These are phyloP conservation scores for Dryadula phaetusa DNA, from an alignment of 2,888 invertebrate species.

Conservation along the genomic window DNA sequence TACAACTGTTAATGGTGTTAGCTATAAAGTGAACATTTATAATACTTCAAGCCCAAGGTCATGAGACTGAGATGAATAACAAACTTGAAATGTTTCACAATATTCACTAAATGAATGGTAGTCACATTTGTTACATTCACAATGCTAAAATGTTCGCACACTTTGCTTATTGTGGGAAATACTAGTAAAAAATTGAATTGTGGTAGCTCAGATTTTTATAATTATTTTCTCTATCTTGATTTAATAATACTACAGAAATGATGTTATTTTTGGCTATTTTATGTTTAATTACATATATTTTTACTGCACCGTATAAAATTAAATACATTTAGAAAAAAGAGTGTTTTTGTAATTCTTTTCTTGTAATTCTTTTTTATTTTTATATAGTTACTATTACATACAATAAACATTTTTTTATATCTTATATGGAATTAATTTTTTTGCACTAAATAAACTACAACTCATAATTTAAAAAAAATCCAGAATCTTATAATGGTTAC, in stretches of 20 bases:
- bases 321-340: no score
- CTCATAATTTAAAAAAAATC: no score
- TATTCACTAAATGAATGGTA: slow-evolving; percentile 57
- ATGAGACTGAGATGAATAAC: slow-evolving; percentile 66
- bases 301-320: no score
- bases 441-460: no score
- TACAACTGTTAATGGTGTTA: slow-evolving; percentile 30
- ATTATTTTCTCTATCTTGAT: not conserved
- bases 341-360: no score
- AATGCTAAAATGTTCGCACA: slow-evolving; percentile 79
- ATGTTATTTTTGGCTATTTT: no score
- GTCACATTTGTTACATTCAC: slow-evolving; percentile 65
- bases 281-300: no score
- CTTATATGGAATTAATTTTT: no score
- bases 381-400: no score
- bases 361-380: no score
- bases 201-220: slow-evolving; percentile 2
- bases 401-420: no score
- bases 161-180: slow-evolving; percentile 52
- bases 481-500: no score
- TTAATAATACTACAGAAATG: not conserved
- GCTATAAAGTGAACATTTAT: slow-evolving; percentile 55
- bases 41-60: slow-evolving; percentile 66
- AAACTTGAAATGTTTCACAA: slow-evolving; percentile 69
- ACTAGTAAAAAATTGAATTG: slow-evolving; percentile 27